These are phyloP conservation scores for Alosa alosa DNA, from an alignment of 2,113 vertebrate genomes.

Conservation along the genomic window DNA sequence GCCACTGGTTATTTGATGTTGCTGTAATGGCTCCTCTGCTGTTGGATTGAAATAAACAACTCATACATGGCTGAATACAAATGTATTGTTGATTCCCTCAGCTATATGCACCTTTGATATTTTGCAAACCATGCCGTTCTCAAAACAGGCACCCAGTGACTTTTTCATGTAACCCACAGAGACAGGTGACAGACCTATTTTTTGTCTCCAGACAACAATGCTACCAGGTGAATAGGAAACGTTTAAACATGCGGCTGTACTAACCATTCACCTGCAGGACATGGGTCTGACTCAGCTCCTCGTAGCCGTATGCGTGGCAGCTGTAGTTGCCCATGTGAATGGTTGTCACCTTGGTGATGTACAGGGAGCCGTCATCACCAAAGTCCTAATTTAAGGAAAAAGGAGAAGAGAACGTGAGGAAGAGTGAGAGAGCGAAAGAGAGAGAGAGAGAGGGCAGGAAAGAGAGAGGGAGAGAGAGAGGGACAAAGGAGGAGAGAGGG, in stretches of 20 bases:
- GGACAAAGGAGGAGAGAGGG: too few relatives aligned
- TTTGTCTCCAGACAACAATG: not conserved
- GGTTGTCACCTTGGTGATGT: slow-evolving; percentile 97
- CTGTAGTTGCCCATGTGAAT: slow-evolving; percentile 98
- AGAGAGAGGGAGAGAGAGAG: too few relatives aligned
- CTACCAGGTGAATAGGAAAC: not conserved
- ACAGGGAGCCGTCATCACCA: slow-evolving; percentile 91
- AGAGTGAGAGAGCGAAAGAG: not conserved
- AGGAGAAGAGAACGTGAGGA: slow-evolving; percentile 7
- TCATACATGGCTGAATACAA: not conserved
- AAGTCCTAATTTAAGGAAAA: slow-evolving; percentile 81
- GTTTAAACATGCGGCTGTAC: slow-evolving; percentile 75
- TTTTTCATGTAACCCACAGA: not conserved
- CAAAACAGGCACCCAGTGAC: not conserved
- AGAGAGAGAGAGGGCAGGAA: too few relatives aligned
- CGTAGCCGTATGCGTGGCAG: slow-evolving; percentile 91
- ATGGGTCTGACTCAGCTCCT: slow-evolving; percentile 92
- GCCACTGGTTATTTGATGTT: slow-evolving; percentile 32
- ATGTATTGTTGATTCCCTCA: not conserved
- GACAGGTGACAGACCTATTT: not conserved
- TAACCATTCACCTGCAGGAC: slow-evolving; percentile 99
- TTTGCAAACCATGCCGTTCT: not conserved
- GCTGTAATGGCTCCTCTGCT: not conserved
- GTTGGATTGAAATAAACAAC: not conserved
- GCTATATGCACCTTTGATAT: not conserved